These are phyloP conservation scores for Agrochola lota DNA, from an alignment of 2,888 invertebrate species.

Conservation along the genomic window DNA sequence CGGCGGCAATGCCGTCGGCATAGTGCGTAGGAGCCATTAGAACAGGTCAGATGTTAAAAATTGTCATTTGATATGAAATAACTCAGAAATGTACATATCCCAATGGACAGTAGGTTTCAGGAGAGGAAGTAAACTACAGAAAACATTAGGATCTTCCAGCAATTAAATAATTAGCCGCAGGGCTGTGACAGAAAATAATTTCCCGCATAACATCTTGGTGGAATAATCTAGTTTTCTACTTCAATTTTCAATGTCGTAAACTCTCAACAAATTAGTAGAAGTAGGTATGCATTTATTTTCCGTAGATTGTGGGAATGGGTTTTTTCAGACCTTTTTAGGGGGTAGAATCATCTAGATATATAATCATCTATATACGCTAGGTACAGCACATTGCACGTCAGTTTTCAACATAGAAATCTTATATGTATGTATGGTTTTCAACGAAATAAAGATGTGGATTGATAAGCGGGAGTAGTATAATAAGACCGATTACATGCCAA, in stretches of 20 bases:
- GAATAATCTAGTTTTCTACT: constrained; percentile 4
- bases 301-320: background rate
- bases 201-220: constrained; percentile 5
- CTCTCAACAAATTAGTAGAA: background rate
- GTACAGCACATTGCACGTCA: background rate
- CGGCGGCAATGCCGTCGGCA: too few relatives aligned
- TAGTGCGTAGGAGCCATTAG: too few relatives aligned
- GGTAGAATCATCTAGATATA: background rate
- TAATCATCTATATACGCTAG: background rate
- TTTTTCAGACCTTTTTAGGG: background rate
- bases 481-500: background rate
- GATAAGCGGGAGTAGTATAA: too few relatives aligned
- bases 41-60: too few relatives aligned
- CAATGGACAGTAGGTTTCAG: too few relatives aligned
- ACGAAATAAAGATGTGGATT: background rate
- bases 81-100: too few relatives aligned
- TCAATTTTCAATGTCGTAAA: background rate
- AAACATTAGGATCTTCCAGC: background rate
- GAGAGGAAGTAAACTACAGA: background rate
- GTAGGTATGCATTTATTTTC: background rate
- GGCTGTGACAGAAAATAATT: background rate
- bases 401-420: background rate
- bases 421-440: too few relatives aligned
- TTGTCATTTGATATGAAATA: too few relatives aligned
- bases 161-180: background rate